phyloP scores from a whole-genome alignment of 2,797 vertebrate species.

The Hybognathus amarus region DNA sequence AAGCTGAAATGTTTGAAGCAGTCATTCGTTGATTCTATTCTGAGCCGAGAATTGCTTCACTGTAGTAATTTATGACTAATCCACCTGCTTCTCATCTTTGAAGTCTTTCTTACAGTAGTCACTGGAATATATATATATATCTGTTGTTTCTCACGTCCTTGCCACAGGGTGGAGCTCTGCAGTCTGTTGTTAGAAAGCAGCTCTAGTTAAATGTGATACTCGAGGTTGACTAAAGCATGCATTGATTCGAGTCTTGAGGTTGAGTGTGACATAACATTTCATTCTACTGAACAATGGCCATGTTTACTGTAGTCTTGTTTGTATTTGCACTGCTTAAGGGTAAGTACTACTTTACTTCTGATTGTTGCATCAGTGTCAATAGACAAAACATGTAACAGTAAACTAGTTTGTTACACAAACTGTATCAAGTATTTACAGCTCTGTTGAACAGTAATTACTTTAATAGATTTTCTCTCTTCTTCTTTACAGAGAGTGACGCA shows the following conservation, averaged over 20 bases:
- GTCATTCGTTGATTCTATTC: neutral
- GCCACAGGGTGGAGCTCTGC: slow-evolving; percentile 15
- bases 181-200: neutral
- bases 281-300: neutral
- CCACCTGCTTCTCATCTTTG: neutral
- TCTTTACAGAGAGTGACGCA: slow-evolving; percentile 19
- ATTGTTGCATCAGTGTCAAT: neutral
- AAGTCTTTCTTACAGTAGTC: neutral
- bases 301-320: neutral
- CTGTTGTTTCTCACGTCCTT: neutral
- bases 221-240: too few species aligned
- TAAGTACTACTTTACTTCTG: neutral
- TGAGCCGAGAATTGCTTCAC: neutral
- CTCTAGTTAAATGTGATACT: neutral
- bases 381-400: neutral
- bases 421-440: neutral
- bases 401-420: neutral
- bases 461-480: neutral
- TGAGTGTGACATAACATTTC: neutral
- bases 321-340: neutral
- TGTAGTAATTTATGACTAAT: neutral
- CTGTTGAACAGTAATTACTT: neutral
- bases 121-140: neutral
- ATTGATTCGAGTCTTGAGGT: neutral
- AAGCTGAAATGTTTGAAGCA: neutral